These are phyloP conservation scores for Xiphorhynchus erythropygius DNA, from an alignment of 2,797 vertebrate genomes.

Conservation along the genomic window DNA sequence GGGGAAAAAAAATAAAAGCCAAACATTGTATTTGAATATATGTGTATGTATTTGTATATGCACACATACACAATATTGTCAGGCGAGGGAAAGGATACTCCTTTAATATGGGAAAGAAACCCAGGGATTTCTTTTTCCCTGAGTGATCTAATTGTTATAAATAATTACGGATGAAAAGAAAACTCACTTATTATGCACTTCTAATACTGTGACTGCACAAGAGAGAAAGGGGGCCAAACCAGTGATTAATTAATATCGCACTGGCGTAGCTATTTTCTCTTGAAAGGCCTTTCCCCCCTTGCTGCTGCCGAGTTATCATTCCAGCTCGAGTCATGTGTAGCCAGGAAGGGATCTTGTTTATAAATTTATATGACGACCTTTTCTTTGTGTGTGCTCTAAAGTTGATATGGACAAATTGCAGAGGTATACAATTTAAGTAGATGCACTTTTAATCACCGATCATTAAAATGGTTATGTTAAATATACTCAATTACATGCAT, in stretches of 20 bases:
- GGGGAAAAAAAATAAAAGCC: no score
- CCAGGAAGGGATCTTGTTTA: conserved; percentile 71
- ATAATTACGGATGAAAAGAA: conserved; percentile 56
- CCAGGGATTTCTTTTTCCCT: background rate
- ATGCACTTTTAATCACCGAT: conserved; percentile 85
- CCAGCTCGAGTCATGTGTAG: conserved; percentile 45
- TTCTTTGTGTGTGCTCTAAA: conserved; percentile 74
- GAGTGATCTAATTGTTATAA: conserved; percentile 45
- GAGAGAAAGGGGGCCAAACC: conserved; percentile 33
- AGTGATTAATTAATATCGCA: conserved; percentile 64
- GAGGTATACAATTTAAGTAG: conserved; percentile 82
- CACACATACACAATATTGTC: background rate
- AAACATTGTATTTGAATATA: background rate
- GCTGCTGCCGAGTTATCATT: conserved; percentile 29
- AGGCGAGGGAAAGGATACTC: background rate
- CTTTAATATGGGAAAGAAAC: background rate
- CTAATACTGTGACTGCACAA: conserved; percentile 35
- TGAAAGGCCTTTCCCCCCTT: background rate
- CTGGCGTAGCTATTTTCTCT: conserved; percentile 40
- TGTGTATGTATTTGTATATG: no score
- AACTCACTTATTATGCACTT: conserved; percentile 45
- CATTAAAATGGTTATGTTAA: conserved; percentile 88
- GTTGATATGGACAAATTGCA: conserved; percentile 79
- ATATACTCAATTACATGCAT: conserved; percentile 88
- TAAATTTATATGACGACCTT: conserved; percentile 75